phyloP scores from a whole-genome alignment of 2,113 vertebrate species.

The Cochlearius cochlearius region DNA sequence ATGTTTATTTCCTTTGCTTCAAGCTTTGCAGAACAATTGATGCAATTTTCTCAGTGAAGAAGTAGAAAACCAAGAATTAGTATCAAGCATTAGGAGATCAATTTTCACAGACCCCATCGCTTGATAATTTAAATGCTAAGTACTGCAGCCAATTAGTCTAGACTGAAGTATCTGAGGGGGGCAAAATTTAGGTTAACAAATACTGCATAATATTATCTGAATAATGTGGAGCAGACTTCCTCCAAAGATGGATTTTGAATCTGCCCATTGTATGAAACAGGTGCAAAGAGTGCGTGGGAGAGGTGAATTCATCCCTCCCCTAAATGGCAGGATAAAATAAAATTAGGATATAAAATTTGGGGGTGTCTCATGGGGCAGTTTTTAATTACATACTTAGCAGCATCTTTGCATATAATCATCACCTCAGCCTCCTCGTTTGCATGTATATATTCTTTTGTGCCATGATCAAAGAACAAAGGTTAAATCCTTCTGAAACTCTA shows the following conservation, averaged over 20 bases:
- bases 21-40: constrained; percentile 18
- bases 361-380: constrained; percentile 47
- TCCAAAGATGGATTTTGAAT: constrained; percentile 10
- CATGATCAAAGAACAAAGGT: constrained; percentile 66
- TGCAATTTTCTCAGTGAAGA: constrained; percentile 5
- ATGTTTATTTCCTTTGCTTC: not conserved
- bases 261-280: constrained; percentile 25
- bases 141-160: constrained; percentile 47
- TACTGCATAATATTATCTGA: constrained; percentile 33
- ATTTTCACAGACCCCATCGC: not conserved
- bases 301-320: constrained; percentile 48
- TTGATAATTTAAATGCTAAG: constrained; percentile 54
- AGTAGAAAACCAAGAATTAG: constrained; percentile 33
- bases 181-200: constrained; percentile 57
- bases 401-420: constrained; percentile 64
- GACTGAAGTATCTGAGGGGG: constrained; percentile 26
- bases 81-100: not conserved
- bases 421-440: constrained; percentile 51
- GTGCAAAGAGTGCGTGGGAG: constrained; percentile 52
- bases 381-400: constrained; percentile 63
- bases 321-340: constrained; percentile 54
- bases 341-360: constrained; percentile 60
- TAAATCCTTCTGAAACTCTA: constrained; percentile 53
- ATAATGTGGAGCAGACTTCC: constrained; percentile 11
- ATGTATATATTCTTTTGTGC: constrained; percentile 55